These are phyloP conservation scores for Drosophila tropicalis DNA, from an alignment of 1,140 invertebrate genomes.

Conservation along the genomic window DNA sequence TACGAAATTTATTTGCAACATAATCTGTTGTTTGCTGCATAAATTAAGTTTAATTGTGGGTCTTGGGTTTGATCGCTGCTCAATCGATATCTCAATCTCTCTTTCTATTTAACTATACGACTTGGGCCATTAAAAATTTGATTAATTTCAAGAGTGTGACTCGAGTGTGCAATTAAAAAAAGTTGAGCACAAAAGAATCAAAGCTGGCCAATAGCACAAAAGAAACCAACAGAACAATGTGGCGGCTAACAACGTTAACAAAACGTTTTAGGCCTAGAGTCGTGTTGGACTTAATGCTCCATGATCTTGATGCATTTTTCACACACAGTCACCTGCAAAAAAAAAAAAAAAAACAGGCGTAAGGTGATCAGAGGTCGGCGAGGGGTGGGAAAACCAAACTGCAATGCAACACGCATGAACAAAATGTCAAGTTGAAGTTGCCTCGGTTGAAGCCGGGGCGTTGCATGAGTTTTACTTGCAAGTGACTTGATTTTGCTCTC, in stretches of 20 bases:
- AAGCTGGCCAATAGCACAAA: not conserved
- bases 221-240: slow-evolving; percentile 23
- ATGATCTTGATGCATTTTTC: slow-evolving; percentile 46
- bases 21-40: slow-evolving; percentile 40
- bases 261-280: slow-evolving; percentile 49
- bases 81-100: slow-evolving; percentile 8
- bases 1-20: slow-evolving; percentile 16
- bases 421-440: slow-evolving; percentile 61
- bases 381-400: slow-evolving; percentile 26
- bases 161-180: slow-evolving; percentile 47
- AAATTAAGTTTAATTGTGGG: slow-evolving; percentile 62
- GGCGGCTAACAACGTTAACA: slow-evolving; percentile 21
- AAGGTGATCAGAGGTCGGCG: too few species aligned
- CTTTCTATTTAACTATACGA: slow-evolving; percentile 11
- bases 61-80: slow-evolving; percentile 17
- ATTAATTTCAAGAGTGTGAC: slow-evolving; percentile 52
- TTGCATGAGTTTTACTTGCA: slow-evolving; percentile 28
- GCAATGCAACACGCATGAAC: slow-evolving; percentile 50
- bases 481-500: slow-evolving; percentile 50
- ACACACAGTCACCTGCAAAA: slow-evolving; percentile 28
- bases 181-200: slow-evolving; percentile 15
- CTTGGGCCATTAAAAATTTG: slow-evolving; percentile 42
- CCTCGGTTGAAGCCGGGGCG: slow-evolving; percentile 15
- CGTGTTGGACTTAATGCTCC: slow-evolving; percentile 13
- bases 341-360: not conserved